Conservation (phyloP, 1,140 invertebrate species). For the Microplitis demolitor region DNA sequence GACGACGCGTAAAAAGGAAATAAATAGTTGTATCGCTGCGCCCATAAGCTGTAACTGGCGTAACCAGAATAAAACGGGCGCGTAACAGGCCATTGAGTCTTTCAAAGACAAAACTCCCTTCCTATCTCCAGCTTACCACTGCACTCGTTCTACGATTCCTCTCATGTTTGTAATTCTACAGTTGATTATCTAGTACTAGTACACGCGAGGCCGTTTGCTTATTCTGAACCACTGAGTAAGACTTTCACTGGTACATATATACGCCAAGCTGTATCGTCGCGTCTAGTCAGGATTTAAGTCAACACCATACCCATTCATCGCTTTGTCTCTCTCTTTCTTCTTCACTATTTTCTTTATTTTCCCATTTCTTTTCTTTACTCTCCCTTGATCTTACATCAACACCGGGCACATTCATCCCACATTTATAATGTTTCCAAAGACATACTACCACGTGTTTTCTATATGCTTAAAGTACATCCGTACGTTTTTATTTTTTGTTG, state of each 20-base stretch:
- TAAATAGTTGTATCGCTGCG: slow-evolving; percentile 2
- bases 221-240: not conserved
- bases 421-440: not conserved
- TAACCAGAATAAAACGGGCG: slow-evolving; percentile 6
- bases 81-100: slow-evolving; percentile 11
- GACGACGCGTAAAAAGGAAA: not conserved
- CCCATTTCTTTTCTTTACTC: too few relatives aligned
- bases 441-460: not conserved
- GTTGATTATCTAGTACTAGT: not conserved
- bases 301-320: slow-evolving; percentile 32
- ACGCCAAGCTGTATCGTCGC: slow-evolving; percentile 13
- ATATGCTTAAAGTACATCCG: not conserved
- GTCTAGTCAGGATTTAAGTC: slow-evolving; percentile 21
- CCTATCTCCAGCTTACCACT: not conserved
- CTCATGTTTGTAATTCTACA: not conserved
- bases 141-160: not conserved
- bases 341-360: too few relatives aligned
- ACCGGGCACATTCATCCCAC: not conserved
- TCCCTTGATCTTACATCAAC: too few relatives aligned
- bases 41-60: not conserved
- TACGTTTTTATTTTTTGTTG: not conserved
- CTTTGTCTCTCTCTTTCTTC: not conserved
- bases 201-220: slow-evolving; percentile 29
- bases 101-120: too few relatives aligned
- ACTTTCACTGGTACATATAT: slow-evolving; percentile 48